Evolutionary conservation across 2,888 invertebrate genomes (phyloP).

Genomic region (Cosmopolites sordidus): DNA sequence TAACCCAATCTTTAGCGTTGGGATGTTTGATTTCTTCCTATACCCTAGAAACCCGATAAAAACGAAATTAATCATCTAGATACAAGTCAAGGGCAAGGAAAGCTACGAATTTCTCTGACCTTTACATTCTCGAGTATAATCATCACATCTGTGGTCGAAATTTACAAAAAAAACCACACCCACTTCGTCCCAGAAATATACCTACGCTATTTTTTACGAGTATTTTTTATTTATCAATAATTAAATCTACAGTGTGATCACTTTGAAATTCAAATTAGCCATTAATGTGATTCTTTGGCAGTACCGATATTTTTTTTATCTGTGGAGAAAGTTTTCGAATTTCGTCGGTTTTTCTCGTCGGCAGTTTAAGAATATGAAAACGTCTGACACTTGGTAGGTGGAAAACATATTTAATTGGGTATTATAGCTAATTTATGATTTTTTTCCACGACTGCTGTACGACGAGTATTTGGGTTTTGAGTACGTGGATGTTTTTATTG

Average conservation of each 20-base stretch:
- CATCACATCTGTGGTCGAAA: constrained; percentile 17
- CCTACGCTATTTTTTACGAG: too few species aligned
- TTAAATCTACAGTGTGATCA: constrained; percentile 3
- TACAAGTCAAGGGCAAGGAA: neutral
- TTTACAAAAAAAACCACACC: constrained; percentile 21
- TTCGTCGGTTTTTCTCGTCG: constrained; percentile 5
- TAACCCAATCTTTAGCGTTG: too few species aligned
- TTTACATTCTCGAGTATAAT: constrained; percentile 1
- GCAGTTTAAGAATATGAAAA: too few species aligned
- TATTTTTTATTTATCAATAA: constrained; percentile 3
- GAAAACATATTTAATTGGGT: constrained; percentile 11
- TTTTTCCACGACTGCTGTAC: constrained; percentile 2
- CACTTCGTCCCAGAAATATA: constrained; percentile 16
- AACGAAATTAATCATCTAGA: neutral
- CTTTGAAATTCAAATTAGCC: constrained; percentile 7
- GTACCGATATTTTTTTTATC: constrained; percentile 11
- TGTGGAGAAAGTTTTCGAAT: constrained; percentile 11
- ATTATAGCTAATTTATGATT: constrained; percentile 19
- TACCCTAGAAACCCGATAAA: neutral
- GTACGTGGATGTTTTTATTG: constrained; percentile 15
- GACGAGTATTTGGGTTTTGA: constrained; percentile 20
- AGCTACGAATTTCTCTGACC: constrained; percentile 16
- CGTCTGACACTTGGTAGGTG: constrained; percentile 8
- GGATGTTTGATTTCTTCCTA: too few species aligned
- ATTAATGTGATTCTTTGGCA: neutral